Percentiles rank a stretch among this genome's conserved stretches.
Evolutionary conservation across 2,797 vertebrate species (phyloP).

Genomic region (Monodelphis domestica): DNA sequence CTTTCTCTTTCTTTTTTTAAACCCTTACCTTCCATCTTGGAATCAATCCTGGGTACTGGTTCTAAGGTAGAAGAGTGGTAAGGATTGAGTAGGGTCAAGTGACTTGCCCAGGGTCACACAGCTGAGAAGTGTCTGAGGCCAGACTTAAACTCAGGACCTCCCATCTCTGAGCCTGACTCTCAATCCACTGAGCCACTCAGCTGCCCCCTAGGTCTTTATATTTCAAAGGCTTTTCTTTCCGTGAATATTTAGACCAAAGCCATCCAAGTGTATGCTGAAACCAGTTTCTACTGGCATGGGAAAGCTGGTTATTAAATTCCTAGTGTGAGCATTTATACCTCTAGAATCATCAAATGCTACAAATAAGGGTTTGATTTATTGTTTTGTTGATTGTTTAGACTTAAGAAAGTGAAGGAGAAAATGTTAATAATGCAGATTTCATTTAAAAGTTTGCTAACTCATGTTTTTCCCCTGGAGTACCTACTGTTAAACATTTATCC

Average conservation of each 20-base stretch:
- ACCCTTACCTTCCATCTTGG: no score
- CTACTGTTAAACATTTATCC: background rate
- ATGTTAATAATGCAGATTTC: background rate
- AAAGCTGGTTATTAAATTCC: background rate
- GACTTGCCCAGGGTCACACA: background rate
- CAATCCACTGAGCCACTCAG: background rate
- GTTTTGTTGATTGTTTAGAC: background rate
- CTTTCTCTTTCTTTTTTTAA: no score
- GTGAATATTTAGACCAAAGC: background rate
- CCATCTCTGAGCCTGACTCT: background rate
- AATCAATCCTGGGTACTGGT: no score
- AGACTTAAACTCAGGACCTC: background rate
- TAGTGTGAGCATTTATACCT: background rate
- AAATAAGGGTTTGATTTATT: background rate
- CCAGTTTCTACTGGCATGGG: background rate
- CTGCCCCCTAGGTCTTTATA: background rate
- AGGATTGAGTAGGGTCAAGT: background rate
- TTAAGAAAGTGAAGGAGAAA: background rate
- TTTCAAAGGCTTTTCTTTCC: background rate
- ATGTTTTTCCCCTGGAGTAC: background rate
- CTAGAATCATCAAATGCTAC: background rate
- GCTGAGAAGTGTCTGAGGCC: background rate
- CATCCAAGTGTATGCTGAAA: background rate
- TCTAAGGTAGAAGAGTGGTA: no score
- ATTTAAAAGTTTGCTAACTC: background rate